Base-by-base conservation (phyloP, 2,113 vertebrate species). In the Willisornis vidua region DNA sequence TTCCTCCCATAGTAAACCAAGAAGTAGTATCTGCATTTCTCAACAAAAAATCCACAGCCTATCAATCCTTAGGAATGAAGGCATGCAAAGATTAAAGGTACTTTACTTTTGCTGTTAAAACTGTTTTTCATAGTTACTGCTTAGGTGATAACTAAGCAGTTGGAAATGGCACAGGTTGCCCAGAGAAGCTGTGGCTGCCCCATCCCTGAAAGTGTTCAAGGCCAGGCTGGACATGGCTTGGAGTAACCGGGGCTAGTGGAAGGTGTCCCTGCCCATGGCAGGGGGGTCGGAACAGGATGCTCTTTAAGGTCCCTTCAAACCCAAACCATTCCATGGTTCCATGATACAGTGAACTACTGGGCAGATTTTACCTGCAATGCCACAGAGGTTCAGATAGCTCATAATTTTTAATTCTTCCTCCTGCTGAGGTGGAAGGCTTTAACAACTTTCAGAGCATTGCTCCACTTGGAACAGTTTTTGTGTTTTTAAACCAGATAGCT, bases 151-250 rank as follows among this genome's bases (percentile, higher is more conserved):
- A 29, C 1, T 19, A 22, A 18, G 5, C n/a, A 76, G 63, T 3
- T 70, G 25, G 72, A 28, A 57, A 6, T 28, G 57, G 22, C 35
- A 49, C 48, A 71, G 49, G 54, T 2, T 89, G n/a, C 25, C 9
- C 55, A 76, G 25, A 23, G 55, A 0, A 83, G 20, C 71, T 62
- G 54, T 55, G 55, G 54, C 4, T 83, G 19, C 13, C 16, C 39
- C 54, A 48, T 31, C 24, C 19, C 71, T 62, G 39, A 19, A 1
- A 48, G 7, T 26, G n/a, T 4, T 31, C 71, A 19, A 90, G 25
- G 7, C 20, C 87, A 83, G 48, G 18, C 0, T 76, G 63, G 63
- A 48, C 0, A 0, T 31, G 8, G 41, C 29, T 57, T 1, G 55
- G 63, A 83, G 10, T 6, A 76, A 0, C 9, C n/a, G 62, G 71